phyloP scores from a whole-genome alignment of 2,888 invertebrate species.

The Oligia strigilis region DNA sequence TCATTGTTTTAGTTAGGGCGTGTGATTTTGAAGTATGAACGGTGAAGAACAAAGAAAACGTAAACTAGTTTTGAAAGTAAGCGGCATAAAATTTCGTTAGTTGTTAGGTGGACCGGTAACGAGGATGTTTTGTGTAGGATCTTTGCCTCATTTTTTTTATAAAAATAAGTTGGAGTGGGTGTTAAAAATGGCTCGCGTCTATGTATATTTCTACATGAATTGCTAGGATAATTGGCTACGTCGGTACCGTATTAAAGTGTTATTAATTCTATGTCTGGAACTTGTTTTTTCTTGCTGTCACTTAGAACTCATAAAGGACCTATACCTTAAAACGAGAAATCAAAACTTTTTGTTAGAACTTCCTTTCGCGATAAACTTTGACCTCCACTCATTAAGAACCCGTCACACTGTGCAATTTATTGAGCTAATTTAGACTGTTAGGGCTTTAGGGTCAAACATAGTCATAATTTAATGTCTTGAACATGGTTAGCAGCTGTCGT shows the following conservation, averaged over 20 bases:
- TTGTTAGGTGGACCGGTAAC: constrained; percentile 68
- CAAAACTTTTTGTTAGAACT: constrained; percentile 13
- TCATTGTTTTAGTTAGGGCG: constrained; percentile 39
- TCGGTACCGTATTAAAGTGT: background rate
- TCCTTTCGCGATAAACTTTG: constrained; percentile 22
- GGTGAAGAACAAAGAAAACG: constrained; percentile 79
- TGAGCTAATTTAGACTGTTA: background rate
- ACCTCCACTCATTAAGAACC: background rate
- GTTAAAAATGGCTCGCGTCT: constrained; percentile 17
- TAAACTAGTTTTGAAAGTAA: constrained; percentile 84
- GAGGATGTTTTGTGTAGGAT: constrained; percentile 74
- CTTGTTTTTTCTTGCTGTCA: background rate
- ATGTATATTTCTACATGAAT: background rate
- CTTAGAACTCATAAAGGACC: background rate
- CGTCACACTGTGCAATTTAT: background rate
- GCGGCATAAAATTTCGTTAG: constrained; percentile 74
- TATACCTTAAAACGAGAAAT: background rate
- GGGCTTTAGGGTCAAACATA: background rate
- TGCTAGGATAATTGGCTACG: background rate
- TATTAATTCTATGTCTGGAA: background rate
- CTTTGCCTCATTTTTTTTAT: constrained; percentile 73
- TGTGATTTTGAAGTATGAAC: constrained; percentile 62
- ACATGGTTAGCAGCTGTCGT: background rate
- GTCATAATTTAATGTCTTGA: background rate
- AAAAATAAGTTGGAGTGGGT: constrained; percentile 16